phyloP scores from a whole-genome alignment of 30 jellyfish, hydroid and myxozoan genomes.

The Phacellophora camtschatica region DNA sequence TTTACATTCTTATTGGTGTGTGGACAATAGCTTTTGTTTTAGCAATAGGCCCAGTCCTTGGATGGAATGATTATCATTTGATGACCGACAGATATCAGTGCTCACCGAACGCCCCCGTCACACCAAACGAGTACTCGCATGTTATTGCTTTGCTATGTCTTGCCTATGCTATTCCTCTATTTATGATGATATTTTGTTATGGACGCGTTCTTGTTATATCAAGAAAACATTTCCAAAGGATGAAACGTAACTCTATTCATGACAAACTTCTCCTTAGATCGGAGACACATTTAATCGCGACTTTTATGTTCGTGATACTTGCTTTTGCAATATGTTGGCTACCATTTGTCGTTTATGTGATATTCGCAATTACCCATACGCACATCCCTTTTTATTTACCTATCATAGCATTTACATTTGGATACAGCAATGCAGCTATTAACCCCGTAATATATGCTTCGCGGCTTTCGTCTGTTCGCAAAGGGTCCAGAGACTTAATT shows the following conservation, averaged over 20 bases:
- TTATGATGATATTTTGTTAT: conserved; percentile 53
- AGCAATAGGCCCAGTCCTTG: conserved; percentile 80
- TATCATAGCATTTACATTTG: conserved; percentile 56
- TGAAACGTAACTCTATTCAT: conserved; percentile 16
- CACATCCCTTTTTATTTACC: conserved; percentile 43
- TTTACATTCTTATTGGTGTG: background rate
- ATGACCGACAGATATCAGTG: conserved; percentile 63
- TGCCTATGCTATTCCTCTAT: conserved; percentile 46
- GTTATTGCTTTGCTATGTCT: conserved; percentile 27
- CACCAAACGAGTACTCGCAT: conserved; percentile 3
- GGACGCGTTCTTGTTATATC: conserved; percentile 38
- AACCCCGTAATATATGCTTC: conserved; percentile 71
- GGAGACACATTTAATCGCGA: conserved; percentile 47
- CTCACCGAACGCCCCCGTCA: conserved; percentile 31
- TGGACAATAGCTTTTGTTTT: conserved; percentile 55
- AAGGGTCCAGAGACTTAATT: conserved; percentile 38
- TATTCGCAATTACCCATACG: background rate
- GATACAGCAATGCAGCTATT: conserved; percentile 52
- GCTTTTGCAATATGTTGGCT: conserved; percentile 57
- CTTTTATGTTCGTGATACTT: conserved; percentile 38
- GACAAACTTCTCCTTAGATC: conserved; percentile 13
- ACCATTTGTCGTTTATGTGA: conserved; percentile 38
- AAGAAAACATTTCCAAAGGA: conserved; percentile 42
- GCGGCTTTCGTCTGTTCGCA: conserved; percentile 62
- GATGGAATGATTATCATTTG: conserved; percentile 71